Evolutionary conservation across 2,888 invertebrate genomes (phyloP).

Genomic region (Spatulosminthurus flaviceps): DNA sequence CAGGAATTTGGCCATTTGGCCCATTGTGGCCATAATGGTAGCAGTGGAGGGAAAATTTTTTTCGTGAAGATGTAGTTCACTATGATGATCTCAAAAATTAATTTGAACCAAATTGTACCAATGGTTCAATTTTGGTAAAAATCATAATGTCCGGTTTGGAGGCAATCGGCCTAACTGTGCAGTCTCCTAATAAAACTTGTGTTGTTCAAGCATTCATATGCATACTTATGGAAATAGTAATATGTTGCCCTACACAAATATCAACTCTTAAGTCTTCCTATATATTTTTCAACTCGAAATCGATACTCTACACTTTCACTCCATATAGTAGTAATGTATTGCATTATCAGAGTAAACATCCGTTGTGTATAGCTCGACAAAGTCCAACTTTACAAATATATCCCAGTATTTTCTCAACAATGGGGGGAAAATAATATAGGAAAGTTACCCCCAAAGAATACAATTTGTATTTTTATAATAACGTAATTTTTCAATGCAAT

Average conservation of each 20-base stretch:
- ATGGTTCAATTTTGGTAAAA: too few species aligned
- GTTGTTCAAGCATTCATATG: not conserved
- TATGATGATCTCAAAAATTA: too few species aligned
- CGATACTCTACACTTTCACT: not conserved
- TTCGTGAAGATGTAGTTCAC: too few species aligned
- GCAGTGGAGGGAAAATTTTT: too few species aligned
- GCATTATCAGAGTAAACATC: constrained; percentile 8
- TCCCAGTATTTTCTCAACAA: not conserved
- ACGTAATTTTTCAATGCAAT: too few species aligned
- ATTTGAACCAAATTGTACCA: too few species aligned
- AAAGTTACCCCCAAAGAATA: too few species aligned
- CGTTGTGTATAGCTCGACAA: not conserved
- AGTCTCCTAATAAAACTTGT: not conserved
- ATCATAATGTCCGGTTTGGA: too few species aligned
- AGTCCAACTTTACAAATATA: not conserved
- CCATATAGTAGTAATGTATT: not conserved
- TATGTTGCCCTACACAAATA: not conserved
- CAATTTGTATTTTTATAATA: too few species aligned
- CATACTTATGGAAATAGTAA: not conserved
- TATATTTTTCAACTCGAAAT: not conserved
- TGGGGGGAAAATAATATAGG: too few species aligned
- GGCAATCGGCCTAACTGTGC: constrained; percentile 30
- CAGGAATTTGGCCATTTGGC: too few species aligned
- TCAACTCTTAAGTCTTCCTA: not conserved
- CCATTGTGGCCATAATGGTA: too few species aligned